A percentile compares a stretch with the other conserved stretches of the same genome.
phyloP scores from a whole-genome alignment of 2,113 vertebrate genomes.

The Lasiurus cinereus region DNA sequence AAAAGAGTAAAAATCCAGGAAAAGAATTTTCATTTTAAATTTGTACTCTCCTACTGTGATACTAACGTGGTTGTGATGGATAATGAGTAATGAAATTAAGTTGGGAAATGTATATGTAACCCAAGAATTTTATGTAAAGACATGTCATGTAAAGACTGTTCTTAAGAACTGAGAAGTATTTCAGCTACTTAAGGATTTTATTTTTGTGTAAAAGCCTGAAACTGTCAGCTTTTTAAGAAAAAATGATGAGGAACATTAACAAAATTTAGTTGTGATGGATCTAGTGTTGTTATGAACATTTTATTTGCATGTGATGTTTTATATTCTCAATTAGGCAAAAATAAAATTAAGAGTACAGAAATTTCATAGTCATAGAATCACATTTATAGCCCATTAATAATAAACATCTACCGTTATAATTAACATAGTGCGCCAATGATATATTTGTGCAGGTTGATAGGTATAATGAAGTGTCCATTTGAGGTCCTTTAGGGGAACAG shows the following conservation, averaged over 20 bases:
- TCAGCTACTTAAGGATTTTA: neutral
- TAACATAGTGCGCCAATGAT: neutral
- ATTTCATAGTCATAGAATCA: neutral
- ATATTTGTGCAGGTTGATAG: constrained; percentile 9
- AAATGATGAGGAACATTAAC: neutral
- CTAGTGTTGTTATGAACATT: neutral
- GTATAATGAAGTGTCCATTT: constrained; percentile 40
- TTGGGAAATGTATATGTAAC: neutral
- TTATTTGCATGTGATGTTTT: neutral
- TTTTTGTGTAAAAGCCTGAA: constrained; percentile 34
- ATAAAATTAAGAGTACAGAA: neutral
- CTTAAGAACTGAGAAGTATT: neutral
- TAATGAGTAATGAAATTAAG: constrained; percentile 3
- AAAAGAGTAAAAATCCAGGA: neutral
- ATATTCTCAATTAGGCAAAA: neutral
- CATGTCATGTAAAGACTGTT: neutral
- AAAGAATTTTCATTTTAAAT: constrained; percentile 33
- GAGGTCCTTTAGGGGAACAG: constrained; percentile 28
- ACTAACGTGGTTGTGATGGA: neutral
- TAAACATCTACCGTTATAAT: neutral
- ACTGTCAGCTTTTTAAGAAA: constrained; percentile 35
- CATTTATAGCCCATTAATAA: neutral
- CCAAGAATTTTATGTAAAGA: neutral
- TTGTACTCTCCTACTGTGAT: neutral
- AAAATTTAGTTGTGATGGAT: neutral